Evolutionary conservation across 2,113 vertebrate species (phyloP).

Genomic region (Limanda limanda): DNA sequence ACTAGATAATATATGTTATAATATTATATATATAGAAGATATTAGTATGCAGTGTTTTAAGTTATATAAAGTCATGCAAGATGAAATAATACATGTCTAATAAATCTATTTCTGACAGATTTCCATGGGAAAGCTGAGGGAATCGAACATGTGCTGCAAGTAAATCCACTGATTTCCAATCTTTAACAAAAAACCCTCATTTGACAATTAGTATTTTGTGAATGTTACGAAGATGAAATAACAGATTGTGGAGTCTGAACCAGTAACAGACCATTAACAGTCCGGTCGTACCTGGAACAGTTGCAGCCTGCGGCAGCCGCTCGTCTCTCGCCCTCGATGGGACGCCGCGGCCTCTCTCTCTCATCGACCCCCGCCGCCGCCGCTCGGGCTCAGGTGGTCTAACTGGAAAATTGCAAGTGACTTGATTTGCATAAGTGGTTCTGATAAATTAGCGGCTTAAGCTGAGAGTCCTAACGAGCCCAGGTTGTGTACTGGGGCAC

Average conservation of each 20-base stretch:
- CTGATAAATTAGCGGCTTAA: slow-evolving; percentile 47
- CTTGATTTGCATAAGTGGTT: slow-evolving; percentile 60
- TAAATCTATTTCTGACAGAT: no score
- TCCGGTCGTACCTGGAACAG: slow-evolving; percentile 1
- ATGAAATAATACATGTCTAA: no score
- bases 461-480: not conserved
- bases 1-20: no score
- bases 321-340: not conserved
- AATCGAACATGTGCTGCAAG: not conserved
- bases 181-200: no score
- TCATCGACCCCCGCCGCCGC: slow-evolving; percentile 38
- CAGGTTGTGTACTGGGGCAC: slow-evolving; percentile 14
- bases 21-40: not conserved
- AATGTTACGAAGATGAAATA: no score
- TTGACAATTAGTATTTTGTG: no score
- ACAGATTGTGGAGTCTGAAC: not conserved
- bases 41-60: not conserved
- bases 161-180: not conserved
- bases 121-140: not conserved
- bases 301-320: not conserved
- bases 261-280: not conserved
- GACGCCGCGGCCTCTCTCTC: not conserved
- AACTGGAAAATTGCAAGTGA: slow-evolving; percentile 45
- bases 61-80: not conserved
- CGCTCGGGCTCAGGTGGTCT: slow-evolving; percentile 44